These are phyloP conservation scores for Ctenoplectra terminalis DNA, from an alignment of 1,140 invertebrate genomes.

Conservation along the genomic window DNA sequence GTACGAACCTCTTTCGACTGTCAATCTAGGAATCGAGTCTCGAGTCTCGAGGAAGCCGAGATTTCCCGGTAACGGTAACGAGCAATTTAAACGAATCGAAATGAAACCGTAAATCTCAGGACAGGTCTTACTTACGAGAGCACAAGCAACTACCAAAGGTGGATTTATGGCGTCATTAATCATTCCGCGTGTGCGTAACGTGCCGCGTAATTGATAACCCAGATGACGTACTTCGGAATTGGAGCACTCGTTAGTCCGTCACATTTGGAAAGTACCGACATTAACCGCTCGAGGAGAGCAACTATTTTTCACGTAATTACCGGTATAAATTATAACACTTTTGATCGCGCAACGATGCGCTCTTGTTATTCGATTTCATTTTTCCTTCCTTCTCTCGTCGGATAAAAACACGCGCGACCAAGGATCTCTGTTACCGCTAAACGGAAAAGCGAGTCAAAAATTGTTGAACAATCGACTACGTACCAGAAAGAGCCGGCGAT, in stretches of 20 bases:
- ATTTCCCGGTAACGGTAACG: conserved; percentile 49
- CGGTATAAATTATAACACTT: conserved; percentile 9
- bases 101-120: conserved; percentile 64
- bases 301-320: conserved; percentile 37
- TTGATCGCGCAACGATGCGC: conserved; percentile 22
- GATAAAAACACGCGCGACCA: background rate
- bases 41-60: no score
- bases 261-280: conserved; percentile 50
- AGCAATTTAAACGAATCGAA: conserved; percentile 51
- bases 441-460: no score
- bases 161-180: conserved; percentile 67
- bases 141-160: conserved; percentile 60
- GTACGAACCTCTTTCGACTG: no score
- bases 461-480: conserved; percentile 75
- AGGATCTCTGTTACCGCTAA: no score
- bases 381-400: no score
- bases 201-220: conserved; percentile 69
- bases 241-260: conserved; percentile 66
- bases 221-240: conserved; percentile 64
- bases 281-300: conserved; percentile 22
- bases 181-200: conserved; percentile 60
- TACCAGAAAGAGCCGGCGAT: conserved; percentile 87
- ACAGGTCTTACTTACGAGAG: conserved; percentile 47
- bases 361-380: no score
- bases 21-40: no score